Evolutionary conservation across 1,140 invertebrate species (phyloP), one percentile per base, ranked within the genome.

Genomic region (Glossosoma conforme): DNA sequence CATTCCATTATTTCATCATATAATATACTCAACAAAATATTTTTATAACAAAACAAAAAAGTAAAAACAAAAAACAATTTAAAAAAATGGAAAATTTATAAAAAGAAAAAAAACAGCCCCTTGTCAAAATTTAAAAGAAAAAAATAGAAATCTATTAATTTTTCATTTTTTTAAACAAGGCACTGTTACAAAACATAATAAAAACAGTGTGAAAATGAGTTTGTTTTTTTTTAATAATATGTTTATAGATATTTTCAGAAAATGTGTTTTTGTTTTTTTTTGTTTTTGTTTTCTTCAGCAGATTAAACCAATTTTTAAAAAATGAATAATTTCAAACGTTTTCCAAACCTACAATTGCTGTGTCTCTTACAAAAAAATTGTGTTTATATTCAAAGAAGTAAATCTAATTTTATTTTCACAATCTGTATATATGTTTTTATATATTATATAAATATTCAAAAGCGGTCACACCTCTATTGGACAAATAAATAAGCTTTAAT

Each of bases 1-100:
- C 70, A 69, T 67, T 70, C 64, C 59, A 68, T 74, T 52, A 52
- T 41, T 52, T 32, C n/a, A 47, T 28, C 6, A 8, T 28, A 6
- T 28, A 8, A n/a, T n/a, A n/a, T n/a, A n/a, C n/a, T n/a, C n/a
- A n/a, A n/a, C n/a, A 28, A 47, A 51, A 48, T 30, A 46, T 51
- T 20, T 20, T 15, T 49, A 21, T 22, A 51, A 51, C 15, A 13
- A 13, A 47, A 46, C 3, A 30, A 46, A 46, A 41, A 40, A 37
- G 32, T 54, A 54, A n/a, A n/a, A 17, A 33, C 20, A 47, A 45
- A 58, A 35, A 49, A 59, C 44, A 59, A 19, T 44, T 22, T 37
- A 38, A 25, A 40, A 56, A 56, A 52, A 14, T 48, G 22, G 42
- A 56, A 56, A 28, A 18, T 21, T 17, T 22, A 37, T 36, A 44